Evolutionary conservation across 35 echinoderm and acorn worm genomes (phyloP).

Genomic region (Acanthaster planci): DNA sequence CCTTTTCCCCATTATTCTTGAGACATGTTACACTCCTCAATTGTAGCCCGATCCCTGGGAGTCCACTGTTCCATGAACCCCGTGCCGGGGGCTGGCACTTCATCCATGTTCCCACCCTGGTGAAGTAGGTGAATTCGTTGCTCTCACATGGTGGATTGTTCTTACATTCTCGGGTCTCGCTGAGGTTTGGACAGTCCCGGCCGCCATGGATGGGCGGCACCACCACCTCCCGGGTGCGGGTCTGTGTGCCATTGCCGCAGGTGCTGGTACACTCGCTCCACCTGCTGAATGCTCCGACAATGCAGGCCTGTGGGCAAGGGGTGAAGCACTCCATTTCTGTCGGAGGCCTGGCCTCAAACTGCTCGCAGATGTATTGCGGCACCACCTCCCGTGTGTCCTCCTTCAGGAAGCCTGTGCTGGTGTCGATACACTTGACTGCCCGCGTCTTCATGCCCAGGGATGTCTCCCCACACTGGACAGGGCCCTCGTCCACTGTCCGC

Average conservation of each 20-base stretch:
- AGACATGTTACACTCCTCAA: constrained; percentile 60
- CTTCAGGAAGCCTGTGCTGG: constrained; percentile 59
- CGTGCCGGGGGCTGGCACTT: constrained; percentile 37
- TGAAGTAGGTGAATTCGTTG: constrained; percentile 51
- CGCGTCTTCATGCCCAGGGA: constrained; percentile 69
- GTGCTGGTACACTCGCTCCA: constrained; percentile 85
- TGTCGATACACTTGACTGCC: constrained; percentile 77
- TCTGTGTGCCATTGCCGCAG: constrained; percentile 97
- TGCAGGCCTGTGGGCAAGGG: constrained; percentile 87
- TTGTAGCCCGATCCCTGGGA: constrained; percentile 58
- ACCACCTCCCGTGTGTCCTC: constrained; percentile 52
- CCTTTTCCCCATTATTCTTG: constrained; percentile 73
- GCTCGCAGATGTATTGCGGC: constrained; percentile 67
- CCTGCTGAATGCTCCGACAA: constrained; percentile 65
- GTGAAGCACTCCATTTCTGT: constrained; percentile 63
- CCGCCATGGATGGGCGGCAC: constrained; percentile 66
- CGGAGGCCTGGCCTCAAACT: constrained; percentile 64
- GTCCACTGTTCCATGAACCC: constrained; percentile 24
- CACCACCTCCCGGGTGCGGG: constrained; percentile 61
- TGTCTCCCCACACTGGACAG: constrained; percentile 55
- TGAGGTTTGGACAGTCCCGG: constrained; percentile 57
- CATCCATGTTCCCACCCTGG: constrained; percentile 72
- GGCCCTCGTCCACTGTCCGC: constrained; percentile 26
- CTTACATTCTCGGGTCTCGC: constrained; percentile 61
- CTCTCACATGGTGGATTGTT: constrained; percentile 31